Conservation (phyloP, 2,113 vertebrate species). For the Amazona guildingii region DNA sequence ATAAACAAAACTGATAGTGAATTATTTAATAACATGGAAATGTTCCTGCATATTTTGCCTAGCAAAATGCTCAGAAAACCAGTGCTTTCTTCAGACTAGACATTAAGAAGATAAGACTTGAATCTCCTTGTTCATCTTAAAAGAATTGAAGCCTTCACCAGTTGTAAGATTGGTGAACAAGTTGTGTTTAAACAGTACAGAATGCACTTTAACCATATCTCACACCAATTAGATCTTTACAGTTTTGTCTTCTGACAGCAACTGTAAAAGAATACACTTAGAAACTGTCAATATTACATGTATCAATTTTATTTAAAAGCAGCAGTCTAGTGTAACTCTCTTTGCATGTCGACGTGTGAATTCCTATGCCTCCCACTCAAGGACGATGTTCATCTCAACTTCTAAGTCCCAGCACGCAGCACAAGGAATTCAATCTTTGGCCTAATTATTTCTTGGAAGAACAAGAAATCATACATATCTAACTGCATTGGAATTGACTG, state of each 20-base stretch:
- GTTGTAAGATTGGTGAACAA: neutral
- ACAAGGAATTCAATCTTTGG: neutral
- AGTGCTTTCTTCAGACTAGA: neutral
- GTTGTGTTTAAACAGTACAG: neutral
- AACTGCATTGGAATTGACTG: neutral
- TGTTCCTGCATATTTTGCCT: conserved; percentile 27
- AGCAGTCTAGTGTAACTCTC: neutral
- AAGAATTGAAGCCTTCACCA: conserved; percentile 1
- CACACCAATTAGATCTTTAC: neutral
- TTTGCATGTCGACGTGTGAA: neutral
- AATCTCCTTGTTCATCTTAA: conserved; percentile 16
- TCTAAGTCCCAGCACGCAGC: neutral
- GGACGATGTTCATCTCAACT: neutral
- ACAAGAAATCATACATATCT: neutral
- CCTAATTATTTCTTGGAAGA: neutral
- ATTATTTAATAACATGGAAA: conserved; percentile 38
- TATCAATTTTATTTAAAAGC: conserved; percentile 13
- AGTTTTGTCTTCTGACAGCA: neutral
- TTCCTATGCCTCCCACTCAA: neutral
- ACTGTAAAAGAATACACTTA: neutral
- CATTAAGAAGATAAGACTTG: neutral
- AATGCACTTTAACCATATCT: neutral
- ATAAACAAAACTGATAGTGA: conserved; percentile 42
- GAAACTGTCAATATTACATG: neutral
- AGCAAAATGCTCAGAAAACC: conserved; percentile 34